Conservation (phyloP, 2,113 vertebrate species). For the Rhegmatorhina hoffmannsi region DNA sequence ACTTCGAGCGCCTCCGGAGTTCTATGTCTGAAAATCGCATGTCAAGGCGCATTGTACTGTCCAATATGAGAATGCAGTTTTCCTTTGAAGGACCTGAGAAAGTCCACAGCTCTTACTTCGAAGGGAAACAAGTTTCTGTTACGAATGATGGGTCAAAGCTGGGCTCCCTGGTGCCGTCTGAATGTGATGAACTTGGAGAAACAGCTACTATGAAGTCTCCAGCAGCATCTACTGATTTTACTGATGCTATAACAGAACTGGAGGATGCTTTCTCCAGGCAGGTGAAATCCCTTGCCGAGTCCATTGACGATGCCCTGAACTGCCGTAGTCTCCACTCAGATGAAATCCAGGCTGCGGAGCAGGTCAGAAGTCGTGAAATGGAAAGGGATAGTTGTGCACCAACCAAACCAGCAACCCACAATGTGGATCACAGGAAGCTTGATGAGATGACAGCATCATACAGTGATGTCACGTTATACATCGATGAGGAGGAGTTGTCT, state of each 20-base stretch:
- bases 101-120: conserved; percentile 96
- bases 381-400: conserved; percentile 80
- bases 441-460: conserved; percentile 96
- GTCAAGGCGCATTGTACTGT: conserved; percentile 95
- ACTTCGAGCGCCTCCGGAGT: conserved; percentile 95
- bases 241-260: conserved; percentile 93
- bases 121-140: conserved; percentile 93
- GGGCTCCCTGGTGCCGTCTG: conserved; percentile 82
- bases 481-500: conserved; percentile 95
- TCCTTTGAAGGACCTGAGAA: conserved; percentile 98
- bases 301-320: conserved; percentile 95
- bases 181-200: conserved; percentile 81
- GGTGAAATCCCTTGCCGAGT: conserved; percentile 95
- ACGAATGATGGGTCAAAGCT: conserved; percentile 85
- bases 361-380: conserved; percentile 74
- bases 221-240: conserved; percentile 84
- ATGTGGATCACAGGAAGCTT: conserved; percentile 81
- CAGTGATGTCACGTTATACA: conserved; percentile 95
- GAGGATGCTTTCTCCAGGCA: conserved; percentile 97
- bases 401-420: conserved; percentile 76
- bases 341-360: conserved; percentile 77
- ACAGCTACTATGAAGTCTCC: conserved; percentile 83
- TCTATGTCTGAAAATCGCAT: conserved; percentile 99
- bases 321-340: conserved; percentile 91
- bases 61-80: conserved; percentile 99